Base-by-base conservation (phyloP, 1,140 invertebrate species). In the Cyrtorhinus lividipennis region DNA sequence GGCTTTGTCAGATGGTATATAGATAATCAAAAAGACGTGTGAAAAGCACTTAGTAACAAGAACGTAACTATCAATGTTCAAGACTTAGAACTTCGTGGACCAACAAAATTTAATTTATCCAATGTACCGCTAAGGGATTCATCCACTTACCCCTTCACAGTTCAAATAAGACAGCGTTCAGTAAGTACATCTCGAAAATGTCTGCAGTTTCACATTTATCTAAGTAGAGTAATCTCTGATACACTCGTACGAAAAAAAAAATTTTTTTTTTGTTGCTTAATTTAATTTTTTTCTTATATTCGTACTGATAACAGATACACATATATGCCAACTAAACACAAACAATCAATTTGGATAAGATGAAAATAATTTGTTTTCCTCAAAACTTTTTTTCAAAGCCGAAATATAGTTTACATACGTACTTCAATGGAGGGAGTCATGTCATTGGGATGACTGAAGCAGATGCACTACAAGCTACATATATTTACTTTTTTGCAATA, bases 371-470 rank as follows among this genome's bases (percentile, higher is more conserved):
- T 53, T 53, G 10, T 53, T 12, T 53, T 53, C 15, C 30, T 38
- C 15, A 38, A 38, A 38, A 38, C 30, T 53, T 53, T 5, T 13
- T 53, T 5, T 13, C 20, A 15, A 53, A 53, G 48, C 48, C 5
- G 48, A 53, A 53, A 53, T 53, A 53, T 53, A 10, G 20, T 38
- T 38, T 53, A 53, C 48, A 20, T 53, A 12, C 48, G 48, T 53
- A 12, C 20, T 53, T 53, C 10, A 53, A 10, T 53, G 48, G 48
- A 53, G 48, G 48, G 48, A 53, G 48, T 53, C 48, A 22, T 53
- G 48, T 53, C 48, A 53, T 20, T 10, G 48, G 48, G 48, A 53
- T 53, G 48, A 53, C 48, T 53, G 48, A 53, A 53, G 48, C 48
- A 12, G 48, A 53, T 44, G 48, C 48, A 53, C 48, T 53, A 53